Conservation (phyloP, 2,888 invertebrate species). For the Tanaodytes sp. region DNA sequence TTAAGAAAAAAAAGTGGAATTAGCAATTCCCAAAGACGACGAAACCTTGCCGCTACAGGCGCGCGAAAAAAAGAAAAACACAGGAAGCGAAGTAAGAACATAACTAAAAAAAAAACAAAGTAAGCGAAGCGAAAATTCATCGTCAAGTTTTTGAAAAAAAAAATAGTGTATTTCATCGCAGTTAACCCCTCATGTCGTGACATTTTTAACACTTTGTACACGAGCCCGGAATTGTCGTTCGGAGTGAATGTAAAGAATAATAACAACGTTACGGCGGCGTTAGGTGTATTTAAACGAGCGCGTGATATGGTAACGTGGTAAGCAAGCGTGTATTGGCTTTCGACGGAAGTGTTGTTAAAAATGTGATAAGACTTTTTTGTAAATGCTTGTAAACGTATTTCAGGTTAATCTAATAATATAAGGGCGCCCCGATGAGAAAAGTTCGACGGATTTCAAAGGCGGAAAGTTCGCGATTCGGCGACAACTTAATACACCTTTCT, state of each 20-base stretch:
- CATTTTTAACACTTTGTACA: conserved; percentile 51
- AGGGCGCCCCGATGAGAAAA: conserved; percentile 26
- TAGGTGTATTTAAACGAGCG: background rate
- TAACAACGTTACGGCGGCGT: background rate
- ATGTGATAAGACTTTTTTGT: conserved; percentile 73
- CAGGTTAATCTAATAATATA: conserved; percentile 60
- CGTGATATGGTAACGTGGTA: too few species aligned
- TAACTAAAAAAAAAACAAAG: background rate
- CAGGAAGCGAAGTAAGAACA: background rate
- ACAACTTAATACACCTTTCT: too few species aligned
- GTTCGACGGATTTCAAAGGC: too few species aligned
- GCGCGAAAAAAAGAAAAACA: background rate
- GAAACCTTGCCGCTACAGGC: conserved; percentile 12
- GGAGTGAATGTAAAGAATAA: conserved; percentile 30
- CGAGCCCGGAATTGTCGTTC: conserved; percentile 22
- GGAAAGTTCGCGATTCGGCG: too few species aligned
- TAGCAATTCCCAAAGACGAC: conserved; percentile 27
- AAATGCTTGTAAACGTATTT: conserved; percentile 72
- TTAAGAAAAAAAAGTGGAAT: background rate
- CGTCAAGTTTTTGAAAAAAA: too few species aligned
- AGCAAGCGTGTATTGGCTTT: conserved; percentile 64
- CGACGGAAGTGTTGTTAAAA: conserved; percentile 66
- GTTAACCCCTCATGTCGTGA: conserved; percentile 38
- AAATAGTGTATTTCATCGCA: conserved; percentile 27
- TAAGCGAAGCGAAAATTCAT: too few species aligned